These are phyloP conservation scores for Ormyrus pomaceus DNA, from an alignment of 2,888 invertebrate species.

Conservation along the genomic window DNA sequence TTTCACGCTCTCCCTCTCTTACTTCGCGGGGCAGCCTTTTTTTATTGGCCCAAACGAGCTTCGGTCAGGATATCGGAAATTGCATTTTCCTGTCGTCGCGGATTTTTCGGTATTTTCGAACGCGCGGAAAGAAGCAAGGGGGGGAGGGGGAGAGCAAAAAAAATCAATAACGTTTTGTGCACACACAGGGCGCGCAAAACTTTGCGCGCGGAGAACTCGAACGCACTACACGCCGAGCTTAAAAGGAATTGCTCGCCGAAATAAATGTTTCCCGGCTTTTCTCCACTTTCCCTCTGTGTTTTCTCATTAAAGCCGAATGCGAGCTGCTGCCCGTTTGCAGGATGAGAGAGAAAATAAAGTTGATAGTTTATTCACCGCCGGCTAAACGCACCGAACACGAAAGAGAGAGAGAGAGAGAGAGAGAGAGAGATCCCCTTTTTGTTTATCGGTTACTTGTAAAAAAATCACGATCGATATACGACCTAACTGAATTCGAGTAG, in stretches of 20 bases:
- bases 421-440: neutral
- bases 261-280: slow-evolving; percentile 15
- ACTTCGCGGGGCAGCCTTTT: slow-evolving; percentile 16
- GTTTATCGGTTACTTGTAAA: neutral
- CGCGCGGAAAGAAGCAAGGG: slow-evolving; percentile 9
- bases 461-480: neutral
- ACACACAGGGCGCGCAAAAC: neutral
- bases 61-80: slow-evolving; percentile 50
- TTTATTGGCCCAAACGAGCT: slow-evolving; percentile 15
- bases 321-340: neutral
- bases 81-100: slow-evolving; percentile 53
- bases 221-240: neutral
- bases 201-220: slow-evolving; percentile 8
- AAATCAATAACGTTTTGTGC: slow-evolving; percentile 49
- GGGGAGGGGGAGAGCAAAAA: neutral
- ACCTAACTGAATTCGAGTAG: neutral
- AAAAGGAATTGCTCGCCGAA: slow-evolving; percentile 32
- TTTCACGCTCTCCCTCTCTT: slow-evolving; percentile 25
- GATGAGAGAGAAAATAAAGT: neutral
- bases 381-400: neutral
- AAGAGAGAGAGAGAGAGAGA: neutral
- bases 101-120: slow-evolving; percentile 48
- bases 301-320: slow-evolving; percentile 13
- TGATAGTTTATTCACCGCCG: neutral
- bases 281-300: neutral